A percentile compares a stretch with the other conserved stretches of the same genome.
phyloP scores from a whole-genome alignment of 2,113 vertebrate species.

The Trogon melanurus region DNA sequence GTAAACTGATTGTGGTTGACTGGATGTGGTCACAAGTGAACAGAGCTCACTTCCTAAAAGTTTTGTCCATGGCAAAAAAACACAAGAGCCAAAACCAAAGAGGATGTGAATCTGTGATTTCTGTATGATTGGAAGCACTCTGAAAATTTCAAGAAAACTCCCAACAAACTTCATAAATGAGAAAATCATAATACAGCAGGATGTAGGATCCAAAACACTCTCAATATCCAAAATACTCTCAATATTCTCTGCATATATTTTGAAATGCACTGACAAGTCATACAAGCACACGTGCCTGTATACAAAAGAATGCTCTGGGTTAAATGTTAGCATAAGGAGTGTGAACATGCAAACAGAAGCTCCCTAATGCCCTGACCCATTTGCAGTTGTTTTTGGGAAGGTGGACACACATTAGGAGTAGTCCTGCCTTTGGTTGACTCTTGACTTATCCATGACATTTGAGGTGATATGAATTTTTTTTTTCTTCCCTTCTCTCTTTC shows the following conservation, averaged over 20 bases:
- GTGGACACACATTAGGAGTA: background rate
- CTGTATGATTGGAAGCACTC: background rate
- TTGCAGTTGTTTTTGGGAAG: background rate
- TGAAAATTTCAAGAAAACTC: background rate
- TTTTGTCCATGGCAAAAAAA: background rate
- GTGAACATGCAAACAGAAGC: background rate
- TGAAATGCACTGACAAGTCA: background rate
- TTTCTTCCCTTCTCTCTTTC: background rate
- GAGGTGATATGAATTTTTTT: background rate
- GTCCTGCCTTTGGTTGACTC: background rate
- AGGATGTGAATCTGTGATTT: background rate
- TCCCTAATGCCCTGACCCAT: fast-evolving
- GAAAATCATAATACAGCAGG: background rate
- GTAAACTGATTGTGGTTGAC: background rate
- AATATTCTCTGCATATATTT: background rate
- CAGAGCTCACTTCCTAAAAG: background rate
- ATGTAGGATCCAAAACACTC: background rate
- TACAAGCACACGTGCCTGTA: background rate
- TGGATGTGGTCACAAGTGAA: background rate
- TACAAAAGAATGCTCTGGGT: background rate
- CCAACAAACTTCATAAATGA: background rate
- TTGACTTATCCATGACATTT: background rate
- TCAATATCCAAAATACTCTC: background rate
- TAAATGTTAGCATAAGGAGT: background rate
- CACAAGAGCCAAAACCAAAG: fast-evolving